Evolutionary conservation across 2,888 invertebrate species (phyloP), one percentile per base, ranked within the genome.

Genomic region (Himalopsyche tibetana): DNA sequence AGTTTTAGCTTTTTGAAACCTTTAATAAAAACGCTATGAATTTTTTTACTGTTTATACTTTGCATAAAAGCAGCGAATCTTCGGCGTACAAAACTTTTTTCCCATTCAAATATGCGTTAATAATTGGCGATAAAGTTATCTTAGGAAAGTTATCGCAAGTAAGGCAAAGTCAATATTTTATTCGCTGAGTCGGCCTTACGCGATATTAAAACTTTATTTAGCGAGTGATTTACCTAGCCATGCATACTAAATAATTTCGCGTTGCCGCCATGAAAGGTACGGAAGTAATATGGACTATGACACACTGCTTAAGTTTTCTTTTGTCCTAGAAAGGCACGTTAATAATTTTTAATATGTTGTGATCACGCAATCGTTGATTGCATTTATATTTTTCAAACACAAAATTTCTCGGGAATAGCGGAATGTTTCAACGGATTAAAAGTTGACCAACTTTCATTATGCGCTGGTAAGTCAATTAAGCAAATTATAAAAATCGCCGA

Each of bases 21-120:
- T 74, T 74, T 74, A 74, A 74, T 74, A 74, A 74, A 74, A 74
- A 74, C 74, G 74, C 74, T 74, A 74, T 74, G 74, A 74, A 74
- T 38, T 1, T 38, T 69, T 74, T 74, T 74, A 74, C 74, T 74
- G 74, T 74, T 74, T 74, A 74, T 74, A 38, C 74, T 74, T 74
- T 12, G 74, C 74, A 74, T 51, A 28, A 74, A 74, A 36, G 74
- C 74, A 36, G 36, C 38, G 36, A 36, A 74, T 74, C 38, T 74
- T 36, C 74, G 15, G 36, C 36, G 36, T 38, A 36, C 38, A 36
- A 74, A 74, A 74, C 74, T 74, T 74, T 74, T 74, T 74, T 38
- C 74, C 74, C 74, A 74, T 74, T 74, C 74, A 74, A 74, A 74
- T 74, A 74, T 8, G 74, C 74, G 74, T 74, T 74, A 28, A 74